These are phyloP conservation scores for Drosophila tripunctata DNA, from an alignment of 2,888 invertebrate genomes.

Conservation along the genomic window DNA sequence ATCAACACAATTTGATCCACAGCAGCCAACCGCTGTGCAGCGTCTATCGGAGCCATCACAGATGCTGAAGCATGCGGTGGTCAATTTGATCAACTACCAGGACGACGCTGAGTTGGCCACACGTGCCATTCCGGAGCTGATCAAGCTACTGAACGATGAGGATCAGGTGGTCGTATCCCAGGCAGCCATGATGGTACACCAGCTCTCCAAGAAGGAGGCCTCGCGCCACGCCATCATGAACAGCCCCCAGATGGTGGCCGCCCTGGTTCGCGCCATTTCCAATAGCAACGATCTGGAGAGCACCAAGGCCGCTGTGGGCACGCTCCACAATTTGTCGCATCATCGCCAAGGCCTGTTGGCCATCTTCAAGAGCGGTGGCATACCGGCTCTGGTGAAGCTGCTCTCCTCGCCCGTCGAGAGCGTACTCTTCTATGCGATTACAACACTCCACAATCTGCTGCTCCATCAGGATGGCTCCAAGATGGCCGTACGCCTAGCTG, in stretches of 20 bases:
- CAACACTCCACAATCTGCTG: constrained; percentile 97
- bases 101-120: constrained; percentile 98
- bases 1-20: constrained; percentile 97
- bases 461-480: constrained; percentile 99
- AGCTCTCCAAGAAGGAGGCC: constrained; percentile 99
- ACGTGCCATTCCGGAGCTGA: constrained; percentile 98
- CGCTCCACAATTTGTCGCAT: constrained; percentile 98
- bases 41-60: constrained; percentile 98
- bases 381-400: constrained; percentile 98
- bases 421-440: constrained; percentile 99
- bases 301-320: constrained; percentile 98
- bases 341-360: constrained; percentile 98
- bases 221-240: constrained; percentile 98
- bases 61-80: constrained; percentile 98
- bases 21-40: constrained; percentile 98
- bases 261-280: constrained; percentile 96
- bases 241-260: constrained; percentile 97
- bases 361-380: constrained; percentile 99
- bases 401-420: constrained; percentile 98
- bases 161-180: constrained; percentile 98
- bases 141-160: constrained; percentile 96
- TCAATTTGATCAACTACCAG: constrained; percentile 99
- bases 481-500: constrained; percentile 98
- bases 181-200: constrained; percentile 99
- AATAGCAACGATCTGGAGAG: constrained; percentile 98